phyloP scores from a whole-genome alignment of 2,888 invertebrate genomes.

The Shargacucullia verbasci region DNA sequence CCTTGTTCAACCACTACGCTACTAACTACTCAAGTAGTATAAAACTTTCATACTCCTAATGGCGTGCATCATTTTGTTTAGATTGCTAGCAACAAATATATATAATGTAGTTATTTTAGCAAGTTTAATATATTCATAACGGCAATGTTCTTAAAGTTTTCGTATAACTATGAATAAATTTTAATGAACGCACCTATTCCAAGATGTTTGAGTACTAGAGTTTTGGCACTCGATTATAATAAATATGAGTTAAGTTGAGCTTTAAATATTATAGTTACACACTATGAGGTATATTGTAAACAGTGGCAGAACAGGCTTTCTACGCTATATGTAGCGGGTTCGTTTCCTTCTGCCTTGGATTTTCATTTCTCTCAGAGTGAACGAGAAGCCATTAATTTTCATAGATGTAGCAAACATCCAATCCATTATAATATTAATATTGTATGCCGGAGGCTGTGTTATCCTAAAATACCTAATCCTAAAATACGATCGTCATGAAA shows the following conservation, averaged over 20 bases:
- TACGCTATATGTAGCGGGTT: no score
- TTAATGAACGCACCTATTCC: constrained; percentile 16
- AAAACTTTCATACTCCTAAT: no score
- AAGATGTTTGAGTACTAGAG: constrained; percentile 9
- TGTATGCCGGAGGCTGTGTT: background rate
- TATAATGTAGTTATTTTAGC: background rate
- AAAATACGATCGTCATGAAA: no score
- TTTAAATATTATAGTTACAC: constrained; percentile 11
- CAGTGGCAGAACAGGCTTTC: no score
- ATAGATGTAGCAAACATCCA: background rate
- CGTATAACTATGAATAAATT: constrained; percentile 32
- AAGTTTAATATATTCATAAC: constrained; percentile 6
- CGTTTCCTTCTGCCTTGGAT: no score
- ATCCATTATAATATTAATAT: constrained; percentile 1
- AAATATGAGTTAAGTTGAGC: constrained; percentile 16
- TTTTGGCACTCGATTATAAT: constrained; percentile 34
- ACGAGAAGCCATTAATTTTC: constrained; percentile 4
- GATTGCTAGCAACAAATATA: no score
- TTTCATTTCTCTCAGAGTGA: background rate
- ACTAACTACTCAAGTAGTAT: no score
- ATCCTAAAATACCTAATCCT: background rate
- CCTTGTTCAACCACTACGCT: no score
- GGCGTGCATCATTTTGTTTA: no score
- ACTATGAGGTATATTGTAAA: no score
- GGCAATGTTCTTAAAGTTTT: constrained; percentile 30